These are phyloP conservation scores for Podarcis cretensis DNA, from an alignment of 2,113 vertebrate species.

Conservation along the genomic window DNA sequence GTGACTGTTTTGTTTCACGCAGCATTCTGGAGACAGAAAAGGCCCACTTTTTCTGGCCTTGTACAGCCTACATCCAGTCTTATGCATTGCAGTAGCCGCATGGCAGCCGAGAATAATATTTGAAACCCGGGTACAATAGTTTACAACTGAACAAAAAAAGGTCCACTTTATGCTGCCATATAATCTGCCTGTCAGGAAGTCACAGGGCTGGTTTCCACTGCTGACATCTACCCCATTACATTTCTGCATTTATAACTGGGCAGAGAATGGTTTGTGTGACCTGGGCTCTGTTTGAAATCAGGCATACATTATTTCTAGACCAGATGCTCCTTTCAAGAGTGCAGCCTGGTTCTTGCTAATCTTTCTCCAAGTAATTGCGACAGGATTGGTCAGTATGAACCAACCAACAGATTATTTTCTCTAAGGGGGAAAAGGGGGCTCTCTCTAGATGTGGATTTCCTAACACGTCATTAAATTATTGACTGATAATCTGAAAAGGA, in stretches of 20 bases:
- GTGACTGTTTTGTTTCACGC: neutral
- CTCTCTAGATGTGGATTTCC: neutral
- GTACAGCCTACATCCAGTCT: neutral
- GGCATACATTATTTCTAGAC: neutral
- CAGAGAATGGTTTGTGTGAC: neutral
- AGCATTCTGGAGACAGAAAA: neutral
- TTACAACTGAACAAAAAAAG: neutral
- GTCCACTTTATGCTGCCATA: neutral
- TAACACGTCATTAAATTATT: neutral
- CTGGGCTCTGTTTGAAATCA: neutral
- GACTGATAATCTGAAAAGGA: neutral
- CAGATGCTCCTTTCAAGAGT: neutral
- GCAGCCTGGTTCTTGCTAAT: neutral
- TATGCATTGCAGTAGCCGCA: neutral
- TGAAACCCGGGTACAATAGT: neutral
- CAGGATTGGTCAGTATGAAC: neutral
- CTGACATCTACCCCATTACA: neutral
- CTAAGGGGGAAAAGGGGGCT: neutral
- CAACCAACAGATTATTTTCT: neutral
- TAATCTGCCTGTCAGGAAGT: neutral
- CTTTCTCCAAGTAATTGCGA: neutral
- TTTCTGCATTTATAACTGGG: neutral
- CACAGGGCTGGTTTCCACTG: neutral
- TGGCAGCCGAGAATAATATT: neutral
- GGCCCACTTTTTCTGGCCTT: neutral